These are phyloP conservation scores for Zaprionus bogoriensis DNA, from an alignment of 2,888 invertebrate species.

Conservation along the genomic window DNA sequence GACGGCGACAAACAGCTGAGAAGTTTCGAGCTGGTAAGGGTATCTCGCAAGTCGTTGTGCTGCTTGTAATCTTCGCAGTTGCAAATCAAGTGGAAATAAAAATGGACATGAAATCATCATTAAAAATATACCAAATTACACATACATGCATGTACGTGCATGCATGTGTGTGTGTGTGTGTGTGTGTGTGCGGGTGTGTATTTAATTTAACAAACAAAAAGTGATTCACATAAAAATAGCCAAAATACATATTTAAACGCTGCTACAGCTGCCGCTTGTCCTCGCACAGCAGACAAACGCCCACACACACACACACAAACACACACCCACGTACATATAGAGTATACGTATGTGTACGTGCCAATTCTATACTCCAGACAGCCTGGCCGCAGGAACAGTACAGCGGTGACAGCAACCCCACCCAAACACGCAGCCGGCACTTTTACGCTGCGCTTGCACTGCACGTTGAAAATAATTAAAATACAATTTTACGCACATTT, in stretches of 20 bases:
- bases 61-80: too few species aligned
- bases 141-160: constrained; percentile 13
- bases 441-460: constrained; percentile 37
- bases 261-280: constrained; percentile 62
- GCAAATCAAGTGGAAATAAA: constrained; percentile 38
- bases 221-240: constrained; percentile 73
- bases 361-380: constrained; percentile 49
- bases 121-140: constrained; percentile 54
- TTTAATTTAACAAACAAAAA: constrained; percentile 71
- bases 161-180: constrained; percentile 10
- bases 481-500: constrained; percentile 45
- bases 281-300: constrained; percentile 50
- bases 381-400: constrained; percentile 44
- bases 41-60: too few species aligned
- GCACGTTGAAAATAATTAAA: constrained; percentile 7
- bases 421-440: constrained; percentile 50
- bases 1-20: constrained; percentile 61
- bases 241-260: constrained; percentile 35
- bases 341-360: constrained; percentile 16
- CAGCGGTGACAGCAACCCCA: constrained; percentile 37
- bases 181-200: constrained; percentile 20
- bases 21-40: constrained; percentile 8
- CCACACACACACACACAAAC: constrained; percentile 26
- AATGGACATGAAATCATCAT: constrained; percentile 70
- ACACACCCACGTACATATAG: neutral